A percentile compares a stretch with the other conserved stretches of the same genome.
Conservation (phyloP, 2,797 vertebrate species). For the Urophycis tenuis region DNA sequence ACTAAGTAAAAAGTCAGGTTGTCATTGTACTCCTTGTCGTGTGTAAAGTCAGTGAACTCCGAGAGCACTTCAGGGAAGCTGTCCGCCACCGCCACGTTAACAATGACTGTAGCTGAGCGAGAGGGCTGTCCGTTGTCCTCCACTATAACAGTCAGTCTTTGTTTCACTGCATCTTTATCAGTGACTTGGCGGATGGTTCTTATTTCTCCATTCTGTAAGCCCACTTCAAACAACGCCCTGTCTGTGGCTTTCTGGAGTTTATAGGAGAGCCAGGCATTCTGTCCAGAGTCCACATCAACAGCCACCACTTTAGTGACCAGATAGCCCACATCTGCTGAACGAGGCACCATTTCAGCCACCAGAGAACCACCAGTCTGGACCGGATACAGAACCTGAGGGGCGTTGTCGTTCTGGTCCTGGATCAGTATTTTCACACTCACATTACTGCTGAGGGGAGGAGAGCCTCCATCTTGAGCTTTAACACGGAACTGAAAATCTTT, state of each 20-base stretch:
- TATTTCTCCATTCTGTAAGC: slow-evolving; percentile 46
- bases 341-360: slow-evolving; percentile 60
- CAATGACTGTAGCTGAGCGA: slow-evolving; percentile 67
- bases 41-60: slow-evolving; percentile 49
- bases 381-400: slow-evolving; percentile 41
- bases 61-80: slow-evolving; percentile 64
- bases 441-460: slow-evolving; percentile 39
- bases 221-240: slow-evolving; percentile 44
- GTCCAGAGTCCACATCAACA: slow-evolving; percentile 52
- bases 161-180: slow-evolving; percentile 61
- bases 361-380: slow-evolving; percentile 48
- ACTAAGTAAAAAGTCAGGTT: slow-evolving; percentile 64
- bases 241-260: slow-evolving; percentile 50
- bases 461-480: slow-evolving; percentile 52
- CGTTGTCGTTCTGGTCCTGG: slow-evolving; percentile 41
- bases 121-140: slow-evolving; percentile 75
- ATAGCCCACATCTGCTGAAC: slow-evolving; percentile 68
- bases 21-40: slow-evolving; percentile 48
- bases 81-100: slow-evolving; percentile 65
- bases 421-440: slow-evolving; percentile 35
- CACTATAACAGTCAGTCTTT: slow-evolving; percentile 60
- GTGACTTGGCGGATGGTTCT: slow-evolving; percentile 50
- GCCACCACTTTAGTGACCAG: slow-evolving; percentile 73
- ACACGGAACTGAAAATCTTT: slow-evolving; percentile 52
- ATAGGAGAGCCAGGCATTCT: slow-evolving; percentile 61